A percentile compares a stretch with the other conserved stretches of the same genome.
phyloP scores from a whole-genome alignment of 2,113 vertebrate species.

The Donacobius atricapilla region DNA sequence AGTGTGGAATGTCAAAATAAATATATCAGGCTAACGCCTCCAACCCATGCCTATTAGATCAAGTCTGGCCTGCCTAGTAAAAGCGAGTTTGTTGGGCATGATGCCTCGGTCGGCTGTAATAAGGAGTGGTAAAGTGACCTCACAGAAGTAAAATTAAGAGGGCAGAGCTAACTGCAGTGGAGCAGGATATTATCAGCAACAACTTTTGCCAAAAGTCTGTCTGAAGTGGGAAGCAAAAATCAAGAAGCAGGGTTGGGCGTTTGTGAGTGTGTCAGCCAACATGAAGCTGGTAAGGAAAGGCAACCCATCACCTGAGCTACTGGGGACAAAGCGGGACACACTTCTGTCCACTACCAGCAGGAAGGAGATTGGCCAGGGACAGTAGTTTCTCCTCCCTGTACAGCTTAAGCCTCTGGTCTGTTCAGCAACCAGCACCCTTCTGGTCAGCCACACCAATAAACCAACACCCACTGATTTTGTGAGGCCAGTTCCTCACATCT shows the following conservation, averaged over 20 bases:
- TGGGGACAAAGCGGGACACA: background rate
- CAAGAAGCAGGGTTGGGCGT: background rate
- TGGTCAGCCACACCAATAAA: background rate
- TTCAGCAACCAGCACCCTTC: background rate
- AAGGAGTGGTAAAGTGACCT: background rate
- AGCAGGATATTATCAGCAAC: background rate
- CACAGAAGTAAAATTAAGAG: background rate
- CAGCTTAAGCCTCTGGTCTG: background rate
- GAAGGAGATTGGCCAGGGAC: background rate
- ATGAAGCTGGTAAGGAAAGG: background rate
- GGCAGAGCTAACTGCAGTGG: background rate
- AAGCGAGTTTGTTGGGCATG: background rate
- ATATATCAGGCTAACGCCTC: background rate
- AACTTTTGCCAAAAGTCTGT: background rate
- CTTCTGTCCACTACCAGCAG: background rate
- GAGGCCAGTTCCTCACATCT: background rate
- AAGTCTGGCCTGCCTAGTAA: background rate
- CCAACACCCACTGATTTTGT: background rate
- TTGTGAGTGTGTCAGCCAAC: rapidly evolving
- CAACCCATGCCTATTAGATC: background rate
- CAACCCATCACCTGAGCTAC: background rate
- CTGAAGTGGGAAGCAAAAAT: background rate
- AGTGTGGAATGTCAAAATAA: background rate
- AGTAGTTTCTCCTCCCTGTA: background rate
- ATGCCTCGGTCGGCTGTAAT: background rate